Conservation (phyloP, 1,140 invertebrate genomes). For the Halyomorpha halys region DNA sequence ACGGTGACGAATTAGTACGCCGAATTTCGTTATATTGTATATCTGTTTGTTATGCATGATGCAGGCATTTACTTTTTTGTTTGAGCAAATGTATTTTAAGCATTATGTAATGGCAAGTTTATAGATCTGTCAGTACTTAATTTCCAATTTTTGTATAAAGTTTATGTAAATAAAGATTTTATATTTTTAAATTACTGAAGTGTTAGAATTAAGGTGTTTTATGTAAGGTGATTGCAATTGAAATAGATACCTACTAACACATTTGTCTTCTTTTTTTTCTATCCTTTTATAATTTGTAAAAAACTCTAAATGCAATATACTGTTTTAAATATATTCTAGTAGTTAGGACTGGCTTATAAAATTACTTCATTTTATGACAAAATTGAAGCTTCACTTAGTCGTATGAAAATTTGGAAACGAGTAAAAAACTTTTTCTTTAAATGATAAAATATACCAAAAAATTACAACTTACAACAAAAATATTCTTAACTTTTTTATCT, state of each 20-base stretch:
- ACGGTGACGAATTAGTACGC: conserved; percentile 1
- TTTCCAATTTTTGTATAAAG: conserved; percentile 11
- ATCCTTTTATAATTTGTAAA: neutral
- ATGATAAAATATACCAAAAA: too few relatives aligned
- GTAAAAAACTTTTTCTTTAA: too few relatives aligned
- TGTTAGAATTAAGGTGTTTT: conserved; percentile 9
- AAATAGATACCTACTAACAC: conserved; percentile 20
- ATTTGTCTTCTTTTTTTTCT: neutral
- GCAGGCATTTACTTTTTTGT: neutral
- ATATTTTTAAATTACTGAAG: conserved; percentile 14
- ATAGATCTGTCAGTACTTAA: conserved; percentile 20
- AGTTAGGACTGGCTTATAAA: too few relatives aligned
- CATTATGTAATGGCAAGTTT: conserved; percentile 12
- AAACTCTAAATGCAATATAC: too few relatives aligned
- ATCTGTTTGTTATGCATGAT: conserved; percentile 6
- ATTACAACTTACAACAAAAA: too few relatives aligned
- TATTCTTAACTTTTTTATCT: too few relatives aligned
- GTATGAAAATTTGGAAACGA: too few relatives aligned
- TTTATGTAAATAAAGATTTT: conserved; percentile 9
- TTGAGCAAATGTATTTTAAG: neutral
- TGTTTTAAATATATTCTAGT: too few relatives aligned
- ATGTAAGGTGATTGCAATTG: conserved; percentile 19
- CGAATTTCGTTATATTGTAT: conserved; percentile 3
- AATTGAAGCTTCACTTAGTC: too few relatives aligned
- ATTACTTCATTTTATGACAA: too few relatives aligned